Evolutionary conservation across 2,888 invertebrate genomes (phyloP).

Genomic region (Drosophila incognita): DNA sequence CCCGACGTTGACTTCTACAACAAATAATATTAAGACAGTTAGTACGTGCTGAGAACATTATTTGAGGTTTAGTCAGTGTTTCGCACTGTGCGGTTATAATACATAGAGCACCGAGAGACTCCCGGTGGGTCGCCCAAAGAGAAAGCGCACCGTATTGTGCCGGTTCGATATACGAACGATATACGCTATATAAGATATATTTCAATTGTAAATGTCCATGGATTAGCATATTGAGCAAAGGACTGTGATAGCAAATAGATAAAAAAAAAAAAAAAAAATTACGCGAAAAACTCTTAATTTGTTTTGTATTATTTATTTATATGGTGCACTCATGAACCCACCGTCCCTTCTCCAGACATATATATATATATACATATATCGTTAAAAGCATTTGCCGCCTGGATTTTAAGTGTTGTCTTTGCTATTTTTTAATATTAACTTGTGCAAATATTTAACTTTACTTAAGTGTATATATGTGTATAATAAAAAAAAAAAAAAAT

Average conservation of each 20-base stretch:
- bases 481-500: background rate
- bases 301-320: conserved; percentile 51
- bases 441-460: conserved; percentile 77
- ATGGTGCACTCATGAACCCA: conserved; percentile 48
- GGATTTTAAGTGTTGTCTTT: conserved; percentile 49
- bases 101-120: conserved; percentile 61
- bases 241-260: conserved; percentile 35
- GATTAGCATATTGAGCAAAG: conserved; percentile 5
- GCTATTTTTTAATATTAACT: conserved; percentile 68
- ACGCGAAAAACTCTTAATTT: conserved; percentile 7
- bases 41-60: conserved; percentile 83
- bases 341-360: conserved; percentile 1
- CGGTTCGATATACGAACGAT: conserved; percentile 30
- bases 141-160: conserved; percentile 21
- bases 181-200: background rate
- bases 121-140: conserved; percentile 28
- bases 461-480: conserved; percentile 55
- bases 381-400: conserved; percentile 44
- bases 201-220: background rate
- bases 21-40: conserved; percentile 83
- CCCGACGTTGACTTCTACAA: conserved; percentile 77
- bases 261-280: background rate
- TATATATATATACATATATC: conserved; percentile 8
- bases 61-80: conserved; percentile 83
- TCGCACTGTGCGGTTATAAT: conserved; percentile 80